These are phyloP conservation scores for Rhyacophila brunnea DNA, from an alignment of 1,140 invertebrate species.

Conservation along the genomic window DNA sequence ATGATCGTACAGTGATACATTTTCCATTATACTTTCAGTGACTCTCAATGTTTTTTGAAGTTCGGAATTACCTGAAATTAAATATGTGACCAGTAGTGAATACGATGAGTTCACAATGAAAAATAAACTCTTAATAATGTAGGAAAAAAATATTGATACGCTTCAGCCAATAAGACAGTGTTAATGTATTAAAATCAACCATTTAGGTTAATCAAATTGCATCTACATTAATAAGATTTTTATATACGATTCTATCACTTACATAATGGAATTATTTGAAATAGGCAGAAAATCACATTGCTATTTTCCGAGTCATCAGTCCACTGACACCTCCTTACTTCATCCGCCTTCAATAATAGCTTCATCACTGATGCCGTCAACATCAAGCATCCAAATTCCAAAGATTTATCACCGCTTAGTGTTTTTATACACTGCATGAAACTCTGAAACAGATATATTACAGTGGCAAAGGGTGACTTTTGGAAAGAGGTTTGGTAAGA, in stretches of 20 bases:
- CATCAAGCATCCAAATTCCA: constrained; percentile 16
- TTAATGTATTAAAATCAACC: no score
- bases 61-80: constrained; percentile 23
- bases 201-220: no score
- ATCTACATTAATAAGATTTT: no score
- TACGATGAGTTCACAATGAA: no score
- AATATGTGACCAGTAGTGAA: no score
- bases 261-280: constrained; percentile 22
- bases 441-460: constrained; percentile 14
- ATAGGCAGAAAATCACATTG: constrained; percentile 27
- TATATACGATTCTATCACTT: no score
- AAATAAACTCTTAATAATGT: no score
- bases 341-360: constrained; percentile 7
- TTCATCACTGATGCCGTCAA: constrained; percentile 19
- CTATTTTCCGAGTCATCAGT: constrained; percentile 1
- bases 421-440: constrained; percentile 9
- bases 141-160: no score
- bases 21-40: background rate
- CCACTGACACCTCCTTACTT: constrained; percentile 14
- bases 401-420: constrained; percentile 1
- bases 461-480: no score
- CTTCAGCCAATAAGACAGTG: no score
- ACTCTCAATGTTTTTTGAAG: constrained; percentile 15
- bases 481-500: no score
- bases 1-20: constrained; percentile 26